Evolutionary conservation across 2,888 invertebrate genomes (phyloP), one percentile per base, ranked within the genome.

Genomic region (Caenorhabditis sinica): DNA sequence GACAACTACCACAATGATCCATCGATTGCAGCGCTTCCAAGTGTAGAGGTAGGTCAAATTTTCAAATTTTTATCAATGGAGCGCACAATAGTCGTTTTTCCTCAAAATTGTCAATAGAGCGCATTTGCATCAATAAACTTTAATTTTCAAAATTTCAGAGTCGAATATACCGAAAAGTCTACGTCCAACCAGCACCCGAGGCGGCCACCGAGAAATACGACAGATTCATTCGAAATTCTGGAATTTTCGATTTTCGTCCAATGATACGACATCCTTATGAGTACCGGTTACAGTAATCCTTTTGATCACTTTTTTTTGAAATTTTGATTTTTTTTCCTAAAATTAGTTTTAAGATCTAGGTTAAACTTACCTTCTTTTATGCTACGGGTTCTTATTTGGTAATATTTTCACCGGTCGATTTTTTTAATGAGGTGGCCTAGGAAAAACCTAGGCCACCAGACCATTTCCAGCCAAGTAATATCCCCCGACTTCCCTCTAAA

Each of bases 1-100:
- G 53, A 74, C 30, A 82, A 69, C 53, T 82, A 82, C 43, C 75
- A 82, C 33, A 68, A 82, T 45, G 82, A 82, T 69, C 82, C 82
- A 0, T 65, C 82, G 36, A 80, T 80, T 66, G 80, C 80, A 13
- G 80, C 80, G 1, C 73, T 80, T 25, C 73, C 80, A 0, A 66
- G 58, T 65, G 65, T 63, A 17, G 23, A 80, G 71, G 80, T 80
- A 58, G 43, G 33, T 11, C 25, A 40, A 23, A 23, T 8, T 13
- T 8, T 17, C 25, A 30, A 30, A 36, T 15, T 53, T 20, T 20
- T 56, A 20, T 15, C 15, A 30, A 58, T 17, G 13, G 30, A 30
- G 30, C n/a, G n/a, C n/a, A n/a, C n/a, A n/a, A n/a, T n/a, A n/a
- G n/a, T 23, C 3, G 23, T 8, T 56, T 28, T 23, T 5, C 28